A percentile compares a stretch with the other conserved stretches of the same genome.
Evolutionary conservation across 1,140 invertebrate species (phyloP).

Genomic region (Diorhabda sublineata): DNA sequence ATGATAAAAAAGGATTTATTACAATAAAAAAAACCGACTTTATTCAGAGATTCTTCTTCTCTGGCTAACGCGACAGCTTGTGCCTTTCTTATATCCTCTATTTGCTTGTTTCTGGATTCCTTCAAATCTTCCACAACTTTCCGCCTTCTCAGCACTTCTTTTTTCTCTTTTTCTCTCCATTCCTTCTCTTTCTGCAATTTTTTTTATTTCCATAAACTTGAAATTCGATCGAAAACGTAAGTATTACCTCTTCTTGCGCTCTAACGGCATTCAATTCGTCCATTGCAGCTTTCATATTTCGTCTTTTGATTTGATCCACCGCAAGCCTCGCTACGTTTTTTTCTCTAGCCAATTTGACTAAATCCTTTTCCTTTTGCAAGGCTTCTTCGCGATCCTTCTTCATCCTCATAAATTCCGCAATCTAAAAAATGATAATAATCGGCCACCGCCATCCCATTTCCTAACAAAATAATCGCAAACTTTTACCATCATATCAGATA

Average conservation of each 20-base stretch:
- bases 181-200: constrained; percentile 42
- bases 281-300: constrained; percentile 42
- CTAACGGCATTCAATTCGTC: constrained; percentile 47
- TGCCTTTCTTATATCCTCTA: constrained; percentile 49
- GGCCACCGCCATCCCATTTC: constrained; percentile 19
- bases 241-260: constrained; percentile 46
- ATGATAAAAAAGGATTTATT: not conserved
- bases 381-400: constrained; percentile 56
- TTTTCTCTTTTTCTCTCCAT: constrained; percentile 47
- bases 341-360: constrained; percentile 50
- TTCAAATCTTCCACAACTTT: constrained; percentile 41
- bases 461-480: not conserved
- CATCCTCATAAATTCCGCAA: constrained; percentile 56
- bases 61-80: constrained; percentile 59
- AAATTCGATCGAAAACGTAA: not conserved
- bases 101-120: constrained; percentile 49
- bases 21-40: constrained; percentile 37
- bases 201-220: not conserved
- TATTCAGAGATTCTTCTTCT: constrained; percentile 57
- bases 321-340: constrained; percentile 50
- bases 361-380: constrained; percentile 52
- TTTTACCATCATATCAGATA: constrained; percentile 55
- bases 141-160: constrained; percentile 37
- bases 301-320: constrained; percentile 47
- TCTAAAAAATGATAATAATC: constrained; percentile 36